Conservation (phyloP, 2,888 invertebrate species). For the Drosophila kanekoi region DNA sequence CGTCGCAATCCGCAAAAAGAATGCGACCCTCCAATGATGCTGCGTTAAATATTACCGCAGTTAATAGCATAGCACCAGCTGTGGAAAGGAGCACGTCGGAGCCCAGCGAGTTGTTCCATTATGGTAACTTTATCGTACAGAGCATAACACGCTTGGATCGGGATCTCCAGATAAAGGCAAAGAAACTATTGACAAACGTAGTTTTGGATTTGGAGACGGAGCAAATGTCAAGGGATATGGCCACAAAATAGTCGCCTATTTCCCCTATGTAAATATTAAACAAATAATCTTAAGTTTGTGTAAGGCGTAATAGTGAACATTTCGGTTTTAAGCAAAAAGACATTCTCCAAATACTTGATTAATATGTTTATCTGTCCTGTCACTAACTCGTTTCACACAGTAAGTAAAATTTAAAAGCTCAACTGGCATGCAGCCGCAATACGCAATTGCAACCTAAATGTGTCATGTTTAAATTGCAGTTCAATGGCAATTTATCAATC, state of each 20-base stretch:
- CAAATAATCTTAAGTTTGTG: background rate
- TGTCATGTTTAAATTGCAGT: no score
- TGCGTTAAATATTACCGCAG: background rate
- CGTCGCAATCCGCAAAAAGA: background rate
- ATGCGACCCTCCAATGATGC: background rate
- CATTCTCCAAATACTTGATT: background rate
- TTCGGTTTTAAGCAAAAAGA: conserved; percentile 1
- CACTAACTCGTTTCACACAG: no score
- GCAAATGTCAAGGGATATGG: conserved; percentile 2
- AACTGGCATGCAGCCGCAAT: no score
- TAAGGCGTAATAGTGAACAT: background rate
- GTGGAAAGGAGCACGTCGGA: background rate
- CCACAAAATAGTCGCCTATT: background rate
- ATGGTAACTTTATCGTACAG: conserved; percentile 13
- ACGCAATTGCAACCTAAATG: no score
- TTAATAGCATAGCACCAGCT: conserved; percentile 1
- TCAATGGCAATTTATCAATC: no score
- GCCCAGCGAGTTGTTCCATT: conserved; percentile 9
- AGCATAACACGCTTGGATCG: conserved; percentile 15
- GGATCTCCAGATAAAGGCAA: conserved; percentile 17
- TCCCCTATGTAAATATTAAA: background rate
- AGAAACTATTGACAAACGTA: conserved; percentile 6
- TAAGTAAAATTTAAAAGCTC: no score
- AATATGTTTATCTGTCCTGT: no score
- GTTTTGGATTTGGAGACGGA: conserved; percentile 2